Base-by-base conservation (phyloP, 1,140 invertebrate species). In the Drosophila asahinai region DNA sequence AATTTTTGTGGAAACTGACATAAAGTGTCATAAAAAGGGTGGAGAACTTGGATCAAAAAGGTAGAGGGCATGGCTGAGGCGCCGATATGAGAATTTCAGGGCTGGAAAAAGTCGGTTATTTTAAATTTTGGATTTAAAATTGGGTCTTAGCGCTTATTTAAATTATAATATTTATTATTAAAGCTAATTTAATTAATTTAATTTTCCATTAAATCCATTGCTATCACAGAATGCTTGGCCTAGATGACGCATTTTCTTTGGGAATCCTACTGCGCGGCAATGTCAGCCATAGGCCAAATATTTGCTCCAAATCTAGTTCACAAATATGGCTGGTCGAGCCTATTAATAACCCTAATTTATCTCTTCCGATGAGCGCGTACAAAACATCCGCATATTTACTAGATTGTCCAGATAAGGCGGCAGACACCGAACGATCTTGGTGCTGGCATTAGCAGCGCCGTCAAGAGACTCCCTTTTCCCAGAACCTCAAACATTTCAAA, bases 361-460 rank as follows among this genome's bases (percentile, higher is more conserved):
- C 63, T 77, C 9, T 7, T 61, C 7, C 11, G n/a, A 22, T 42
- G 48, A 17, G 15, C 36, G n/a, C 19, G 22, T 68, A 51, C 36
- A 70, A 78, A 78, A 70, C 64, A 68, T 55, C 75, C 58, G 75
- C 75, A 78, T 74, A 52, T 74, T 73, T 74, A 45, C 68, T 54
- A 22, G 1, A 3, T 6, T 38, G 57, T 48, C 70, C 38, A 61
- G 71, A 74, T 74, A 74, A 61, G 5, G 12, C 19, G 9, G 9
- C 40, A 73, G 71, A 61, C 67, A 51, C 52, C n/a, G 22, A 54
- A 42, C 19, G 74, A 67, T 75, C 74, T 77, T 66, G 61, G 19
- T 9, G 33, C 33, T 36, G 52, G 43, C 49, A 43, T 43, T 55
- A 64, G 49, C 61, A 19, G 15, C 47, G 33, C 36, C 38, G 19